Percentiles rank a stretch among this genome's conserved stretches.
phyloP scores from a whole-genome alignment of 2,113 vertebrate species.

The Malurus alboscapulatus region DNA sequence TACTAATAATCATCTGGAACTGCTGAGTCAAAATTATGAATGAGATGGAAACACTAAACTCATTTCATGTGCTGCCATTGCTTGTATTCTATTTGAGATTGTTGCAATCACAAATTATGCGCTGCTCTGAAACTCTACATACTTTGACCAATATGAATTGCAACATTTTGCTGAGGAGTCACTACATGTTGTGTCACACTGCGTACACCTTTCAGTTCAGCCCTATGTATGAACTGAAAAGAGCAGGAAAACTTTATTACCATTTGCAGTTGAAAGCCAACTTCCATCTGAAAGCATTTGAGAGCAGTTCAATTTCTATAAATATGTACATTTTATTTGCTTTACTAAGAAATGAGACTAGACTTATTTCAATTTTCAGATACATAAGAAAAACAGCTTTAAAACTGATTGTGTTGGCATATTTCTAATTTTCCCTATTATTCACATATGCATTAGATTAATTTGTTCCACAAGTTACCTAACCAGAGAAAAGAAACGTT shows the following conservation, averaged over 20 bases:
- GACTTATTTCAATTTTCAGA: not conserved
- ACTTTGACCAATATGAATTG: constrained; percentile 24
- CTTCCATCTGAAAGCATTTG: not conserved
- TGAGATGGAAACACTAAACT: constrained; percentile 1
- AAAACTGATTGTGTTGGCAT: not conserved
- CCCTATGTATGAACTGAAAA: not conserved
- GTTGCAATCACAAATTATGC: constrained; percentile 50
- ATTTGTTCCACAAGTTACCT: not conserved
- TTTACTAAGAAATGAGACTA: not conserved
- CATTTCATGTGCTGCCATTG: not conserved
- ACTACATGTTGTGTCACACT: constrained; percentile 14
- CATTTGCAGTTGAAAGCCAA: not conserved
- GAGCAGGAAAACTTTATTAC: not conserved
- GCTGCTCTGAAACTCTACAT: not conserved
- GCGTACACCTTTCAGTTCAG: not conserved
- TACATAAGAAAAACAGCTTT: not conserved
- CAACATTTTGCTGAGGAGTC: constrained; percentile 28
- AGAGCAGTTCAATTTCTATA: not conserved
- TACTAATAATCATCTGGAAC: constrained; percentile 18
- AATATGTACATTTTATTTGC: not conserved
- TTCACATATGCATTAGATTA: not conserved
- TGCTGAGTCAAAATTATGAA: constrained; percentile 54
- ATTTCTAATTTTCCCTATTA: not conserved
- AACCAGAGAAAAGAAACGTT: not conserved
- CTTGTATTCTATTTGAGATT: not conserved